phyloP scores from a whole-genome alignment of 2,113 vertebrate species.

The Cygnus buccinator region DNA sequence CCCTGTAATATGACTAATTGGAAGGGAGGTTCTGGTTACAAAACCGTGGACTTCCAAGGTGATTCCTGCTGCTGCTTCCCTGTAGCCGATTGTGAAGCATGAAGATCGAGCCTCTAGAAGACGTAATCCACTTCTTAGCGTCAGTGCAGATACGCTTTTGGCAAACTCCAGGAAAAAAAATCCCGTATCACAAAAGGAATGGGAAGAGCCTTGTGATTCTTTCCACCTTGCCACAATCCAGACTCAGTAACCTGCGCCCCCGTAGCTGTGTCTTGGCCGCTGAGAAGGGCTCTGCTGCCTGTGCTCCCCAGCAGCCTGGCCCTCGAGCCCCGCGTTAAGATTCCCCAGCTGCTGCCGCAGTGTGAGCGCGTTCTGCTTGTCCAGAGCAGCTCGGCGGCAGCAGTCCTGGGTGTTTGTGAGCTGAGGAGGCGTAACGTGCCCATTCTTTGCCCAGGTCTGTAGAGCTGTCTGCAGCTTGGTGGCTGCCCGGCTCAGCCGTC shows the following conservation, averaged over 20 bases:
- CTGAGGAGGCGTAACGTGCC: background rate
- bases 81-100: background rate
- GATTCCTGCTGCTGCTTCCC: background rate
- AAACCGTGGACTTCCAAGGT: conserved; percentile 3
- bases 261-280: background rate
- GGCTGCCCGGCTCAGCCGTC: background rate
- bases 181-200: background rate
- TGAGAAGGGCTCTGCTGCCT: background rate
- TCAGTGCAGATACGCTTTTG: background rate
- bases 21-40: conserved; percentile 31
- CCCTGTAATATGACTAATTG: conserved; percentile 28
- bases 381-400: conserved; percentile 22
- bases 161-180: background rate
- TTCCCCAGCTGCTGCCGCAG: conserved; percentile 1
- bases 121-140: background rate
- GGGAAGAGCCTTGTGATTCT: background rate
- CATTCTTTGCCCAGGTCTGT: background rate
- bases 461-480: background rate
- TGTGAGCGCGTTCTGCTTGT: background rate
- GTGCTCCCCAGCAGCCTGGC: background rate
- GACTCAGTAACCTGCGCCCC: background rate
- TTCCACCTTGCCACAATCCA: background rate
- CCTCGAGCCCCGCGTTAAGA: background rate
- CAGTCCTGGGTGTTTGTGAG: background rate
- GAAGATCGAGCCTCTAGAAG: background rate